A percentile compares a stretch with the other conserved stretches of the same genome.
Evolutionary conservation across 2,113 vertebrate genomes (phyloP).

Genomic region (Promerops cafer): DNA sequence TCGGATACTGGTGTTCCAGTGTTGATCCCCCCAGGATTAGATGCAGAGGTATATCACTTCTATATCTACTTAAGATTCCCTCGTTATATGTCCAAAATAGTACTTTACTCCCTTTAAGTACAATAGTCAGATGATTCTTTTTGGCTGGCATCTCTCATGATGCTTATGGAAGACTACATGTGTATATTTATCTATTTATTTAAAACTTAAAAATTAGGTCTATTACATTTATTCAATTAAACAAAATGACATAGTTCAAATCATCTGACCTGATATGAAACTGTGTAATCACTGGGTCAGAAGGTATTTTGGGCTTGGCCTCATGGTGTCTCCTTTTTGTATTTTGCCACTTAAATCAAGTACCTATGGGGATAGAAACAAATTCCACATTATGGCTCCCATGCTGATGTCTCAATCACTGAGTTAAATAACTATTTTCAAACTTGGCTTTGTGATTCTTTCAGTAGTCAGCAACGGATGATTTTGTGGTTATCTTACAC

Average conservation of each 20-base stretch:
- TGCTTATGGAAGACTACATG: not conserved
- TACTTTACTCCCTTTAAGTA: not conserved
- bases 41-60: not conserved
- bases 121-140: not conserved
- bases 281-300: not conserved
- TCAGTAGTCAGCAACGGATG: not conserved
- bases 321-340: not conserved
- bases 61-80: not conserved
- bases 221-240: not conserved
- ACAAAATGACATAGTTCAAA: not conserved
- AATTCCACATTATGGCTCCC: not conserved
- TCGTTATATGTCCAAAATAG: not conserved
- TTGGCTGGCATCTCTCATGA: not conserved
- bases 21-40: not conserved
- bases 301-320: not conserved
- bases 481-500: not conserved
- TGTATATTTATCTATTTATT: not conserved
- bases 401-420: not conserved
- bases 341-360: not conserved
- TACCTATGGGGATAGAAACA: not conserved
- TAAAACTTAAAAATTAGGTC: not conserved
- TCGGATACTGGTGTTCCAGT: not conserved
- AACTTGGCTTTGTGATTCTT: not conserved
- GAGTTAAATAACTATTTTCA: not conserved
- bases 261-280: not conserved